Evolutionary conservation across 2,888 invertebrate genomes (phyloP), one percentile per base, ranked within the genome.

Genomic region (Acanthosoma haemorrhoidale): DNA sequence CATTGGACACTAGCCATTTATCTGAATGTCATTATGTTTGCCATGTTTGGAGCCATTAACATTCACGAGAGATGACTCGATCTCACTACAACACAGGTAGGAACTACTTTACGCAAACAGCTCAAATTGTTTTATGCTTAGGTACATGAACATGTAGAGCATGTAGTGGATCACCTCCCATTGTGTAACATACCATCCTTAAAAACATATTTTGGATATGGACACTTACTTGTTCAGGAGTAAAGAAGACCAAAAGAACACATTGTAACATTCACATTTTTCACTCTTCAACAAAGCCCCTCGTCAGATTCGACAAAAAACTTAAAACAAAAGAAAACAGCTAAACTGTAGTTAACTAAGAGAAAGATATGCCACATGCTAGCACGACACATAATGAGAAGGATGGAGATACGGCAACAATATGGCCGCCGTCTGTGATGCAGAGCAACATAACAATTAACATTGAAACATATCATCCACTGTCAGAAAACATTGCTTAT

Each of bases 21-120:
- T 51, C 51, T 51, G 51, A 51, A 51, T 51, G 51, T 51, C 29
- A 3, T 25, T 51, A n/a, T 51, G 15, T 36, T 61, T 60, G 31
- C 6, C 16, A 36, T 61, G 31, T 61, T 61, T 61, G 38, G 61
- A 61, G 61, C 61, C 18, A 36, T 36, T 61, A 61, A 61, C 61
- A 61, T 21, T 38, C 38, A 34, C 32, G 61, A 61, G 61, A 36
- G 61, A 61, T 36, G 61, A 51, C 51, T 25, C 51, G 51, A n/a
- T 61, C 32, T 41, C 41, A 41, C n/a, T 9, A 41, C 5, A 41
- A 41, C 41, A 61, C 61, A 61, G 61, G 61, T 61, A 61, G 61
- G 61, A 16, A 36, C 34, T 51, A 51, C 51, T 51, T 51, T n/a
- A n/a, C n/a, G n/a, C 25, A 51, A 51, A 51, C 51, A 51, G 21